These are phyloP conservation scores for Patagioenas fasciata DNA, from an alignment of 2,113 vertebrate species.

Conservation along the genomic window DNA sequence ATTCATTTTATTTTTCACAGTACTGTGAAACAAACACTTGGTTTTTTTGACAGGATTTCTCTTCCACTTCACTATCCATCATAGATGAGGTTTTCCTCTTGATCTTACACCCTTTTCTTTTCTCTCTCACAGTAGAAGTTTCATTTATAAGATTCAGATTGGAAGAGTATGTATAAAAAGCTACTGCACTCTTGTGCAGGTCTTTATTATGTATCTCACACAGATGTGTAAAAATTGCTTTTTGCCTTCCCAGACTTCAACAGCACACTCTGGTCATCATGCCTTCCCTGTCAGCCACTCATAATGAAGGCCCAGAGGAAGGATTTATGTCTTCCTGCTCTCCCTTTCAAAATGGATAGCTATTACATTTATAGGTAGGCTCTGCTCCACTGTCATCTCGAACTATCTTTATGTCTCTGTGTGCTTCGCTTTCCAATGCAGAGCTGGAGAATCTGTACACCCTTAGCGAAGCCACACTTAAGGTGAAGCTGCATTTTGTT, in stretches of 20 bases:
- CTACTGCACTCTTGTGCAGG: background rate
- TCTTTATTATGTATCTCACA: background rate
- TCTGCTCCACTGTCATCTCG: background rate
- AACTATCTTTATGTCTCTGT: background rate
- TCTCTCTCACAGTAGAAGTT: background rate
- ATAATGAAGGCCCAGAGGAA: background rate
- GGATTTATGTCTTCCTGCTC: background rate
- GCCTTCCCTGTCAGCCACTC: background rate
- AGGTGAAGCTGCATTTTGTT: background rate
- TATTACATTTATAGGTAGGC: background rate
- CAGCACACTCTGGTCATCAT: rapidly evolving
- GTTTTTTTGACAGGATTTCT: background rate
- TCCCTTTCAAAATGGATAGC: background rate
- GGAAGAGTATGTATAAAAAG: background rate
- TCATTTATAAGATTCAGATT: background rate
- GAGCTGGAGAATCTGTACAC: background rate
- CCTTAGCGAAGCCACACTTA: background rate
- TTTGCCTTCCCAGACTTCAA: background rate
- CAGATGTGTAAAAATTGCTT: background rate
- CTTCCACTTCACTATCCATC: background rate
- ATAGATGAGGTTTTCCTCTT: background rate
- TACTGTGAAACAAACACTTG: background rate
- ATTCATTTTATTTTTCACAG: background rate
- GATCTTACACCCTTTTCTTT: background rate
- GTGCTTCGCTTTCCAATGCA: background rate